These are phyloP conservation scores for Drosophila diplacantha DNA, from an alignment of 2,888 invertebrate species.

Conservation along the genomic window DNA sequence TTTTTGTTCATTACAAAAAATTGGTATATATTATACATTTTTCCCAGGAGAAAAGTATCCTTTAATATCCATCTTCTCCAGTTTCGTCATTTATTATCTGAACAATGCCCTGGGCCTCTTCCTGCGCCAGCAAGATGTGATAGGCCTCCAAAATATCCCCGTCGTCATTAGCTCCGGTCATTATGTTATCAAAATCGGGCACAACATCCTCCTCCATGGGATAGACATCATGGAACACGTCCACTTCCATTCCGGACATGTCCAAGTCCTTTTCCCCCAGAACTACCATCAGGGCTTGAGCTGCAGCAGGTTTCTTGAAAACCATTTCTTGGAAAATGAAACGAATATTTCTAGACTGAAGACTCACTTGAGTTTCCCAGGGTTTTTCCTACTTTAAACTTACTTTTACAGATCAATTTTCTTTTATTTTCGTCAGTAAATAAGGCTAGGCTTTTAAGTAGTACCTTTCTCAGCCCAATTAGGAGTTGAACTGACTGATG, in stretches of 20 bases:
- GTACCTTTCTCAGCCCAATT: background rate
- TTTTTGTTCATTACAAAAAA: background rate
- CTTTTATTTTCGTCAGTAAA: too few species aligned
- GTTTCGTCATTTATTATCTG: background rate
- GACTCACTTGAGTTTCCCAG: background rate
- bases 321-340: background rate
- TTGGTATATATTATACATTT: background rate
- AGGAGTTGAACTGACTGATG: background rate
- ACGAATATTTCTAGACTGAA: background rate
- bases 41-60: background rate
- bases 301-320: background rate
- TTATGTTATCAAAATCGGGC: background rate
- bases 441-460: too few species aligned
- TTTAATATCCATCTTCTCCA: background rate
- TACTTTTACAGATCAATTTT: background rate
- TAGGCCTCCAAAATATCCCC: background rate
- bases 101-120: background rate
- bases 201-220: background rate
- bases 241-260: background rate
- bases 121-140: background rate
- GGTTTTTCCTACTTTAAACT: background rate
- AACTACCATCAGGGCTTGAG: background rate
- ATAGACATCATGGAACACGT: background rate
- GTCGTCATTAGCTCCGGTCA: background rate
- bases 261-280: background rate